A percentile compares a stretch with the other conserved stretches of the same genome.
These are phyloP conservation scores for Procambarus clarkii DNA, from an alignment of 1,140 invertebrate genomes.

Conservation along the genomic window DNA sequence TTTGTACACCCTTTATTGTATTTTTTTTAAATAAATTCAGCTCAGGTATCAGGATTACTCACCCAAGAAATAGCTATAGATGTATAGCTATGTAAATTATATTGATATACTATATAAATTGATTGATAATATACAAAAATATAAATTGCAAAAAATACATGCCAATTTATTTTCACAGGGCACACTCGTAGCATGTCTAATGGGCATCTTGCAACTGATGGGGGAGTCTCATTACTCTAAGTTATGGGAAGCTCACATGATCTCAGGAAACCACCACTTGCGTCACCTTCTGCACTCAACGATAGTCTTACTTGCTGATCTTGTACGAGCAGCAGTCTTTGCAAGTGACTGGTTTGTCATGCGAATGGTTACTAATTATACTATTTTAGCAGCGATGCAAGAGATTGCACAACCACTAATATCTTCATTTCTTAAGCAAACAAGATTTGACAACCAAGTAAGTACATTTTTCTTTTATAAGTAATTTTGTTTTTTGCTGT, in stretches of 20 bases:
- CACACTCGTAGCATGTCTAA: conserved; percentile 88
- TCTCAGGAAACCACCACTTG: conserved; percentile 90
- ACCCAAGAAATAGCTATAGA: too few relatives aligned
- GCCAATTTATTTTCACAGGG: conserved; percentile 79
- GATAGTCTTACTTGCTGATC: conserved; percentile 63
- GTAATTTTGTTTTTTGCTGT: too few relatives aligned
- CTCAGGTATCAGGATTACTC: too few relatives aligned
- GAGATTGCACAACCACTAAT: conserved; percentile 91
- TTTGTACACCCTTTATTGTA: too few relatives aligned
- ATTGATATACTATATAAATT: too few relatives aligned
- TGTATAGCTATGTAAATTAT: too few relatives aligned
- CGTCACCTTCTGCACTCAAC: conserved; percentile 83
- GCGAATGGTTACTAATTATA: conserved; percentile 91
- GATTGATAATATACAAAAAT: too few relatives aligned
- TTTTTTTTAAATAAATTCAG: too few relatives aligned
- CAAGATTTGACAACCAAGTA: conserved; percentile 83
- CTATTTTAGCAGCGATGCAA: conserved; percentile 89
- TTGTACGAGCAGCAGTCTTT: conserved; percentile 79
- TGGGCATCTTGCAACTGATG: conserved; percentile 89
- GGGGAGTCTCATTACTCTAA: conserved; percentile 91
- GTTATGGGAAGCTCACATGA: conserved; percentile 87
- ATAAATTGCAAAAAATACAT: too few relatives aligned
- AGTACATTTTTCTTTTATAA: too few relatives aligned
- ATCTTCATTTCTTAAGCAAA: conserved; percentile 85
- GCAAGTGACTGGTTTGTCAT: conserved; percentile 95